Conservation (phyloP, 2,113 vertebrate species). For the Benitochromis conjunctus region DNA sequence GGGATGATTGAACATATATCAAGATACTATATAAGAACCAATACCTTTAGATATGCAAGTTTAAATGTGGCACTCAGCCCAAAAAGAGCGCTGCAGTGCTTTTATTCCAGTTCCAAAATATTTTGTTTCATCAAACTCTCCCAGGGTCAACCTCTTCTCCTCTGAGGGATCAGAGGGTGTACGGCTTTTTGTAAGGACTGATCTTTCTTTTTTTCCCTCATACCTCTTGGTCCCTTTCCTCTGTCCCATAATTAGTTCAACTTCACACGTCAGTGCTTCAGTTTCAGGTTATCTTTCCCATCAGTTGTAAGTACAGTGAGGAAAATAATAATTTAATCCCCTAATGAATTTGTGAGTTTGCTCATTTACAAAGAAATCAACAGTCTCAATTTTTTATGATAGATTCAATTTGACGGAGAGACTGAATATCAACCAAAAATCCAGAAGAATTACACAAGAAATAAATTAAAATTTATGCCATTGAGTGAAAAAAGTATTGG, state of each 20-base stretch:
- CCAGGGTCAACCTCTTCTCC: slow-evolving; percentile 51
- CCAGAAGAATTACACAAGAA: rapidly evolving
- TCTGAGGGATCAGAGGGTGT: slow-evolving; percentile 64
- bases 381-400: background rate
- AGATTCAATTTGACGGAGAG: background rate
- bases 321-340: background rate
- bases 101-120: slow-evolving; percentile 35
- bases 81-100: slow-evolving; percentile 1
- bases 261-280: background rate
- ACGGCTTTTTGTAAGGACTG: slow-evolving; percentile 72
- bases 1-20: background rate
- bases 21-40: rapidly evolving
- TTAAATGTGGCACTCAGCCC: background rate
- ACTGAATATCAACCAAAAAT: background rate
- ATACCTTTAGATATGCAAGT: background rate
- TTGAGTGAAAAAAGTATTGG: background rate
- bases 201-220: slow-evolving; percentile 19
- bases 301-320: background rate
- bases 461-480: rapidly evolving
- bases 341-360: background rate
- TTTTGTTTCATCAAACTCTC: slow-evolving; percentile 55
- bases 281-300: background rate
- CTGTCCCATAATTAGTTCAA: background rate
- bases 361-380: background rate
- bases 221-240: background rate